phyloP scores from a whole-genome alignment of 2,797 vertebrate genomes.

The Scleropages formosus region DNA sequence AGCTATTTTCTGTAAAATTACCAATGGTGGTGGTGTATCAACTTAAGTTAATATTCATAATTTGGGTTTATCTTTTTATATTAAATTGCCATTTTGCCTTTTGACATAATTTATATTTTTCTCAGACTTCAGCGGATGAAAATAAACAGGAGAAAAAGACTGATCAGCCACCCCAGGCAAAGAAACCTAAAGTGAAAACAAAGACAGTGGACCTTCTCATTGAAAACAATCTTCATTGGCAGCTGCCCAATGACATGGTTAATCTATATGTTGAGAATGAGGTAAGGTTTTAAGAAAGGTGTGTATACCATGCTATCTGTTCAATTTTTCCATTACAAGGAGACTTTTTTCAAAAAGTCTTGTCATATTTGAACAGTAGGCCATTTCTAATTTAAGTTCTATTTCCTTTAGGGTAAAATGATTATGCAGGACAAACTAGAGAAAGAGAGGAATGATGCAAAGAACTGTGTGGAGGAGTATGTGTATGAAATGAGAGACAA shows the following conservation, averaged over 20 bases:
- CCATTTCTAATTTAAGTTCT: neutral
- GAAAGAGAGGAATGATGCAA: constrained; percentile 95
- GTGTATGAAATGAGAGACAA: constrained; percentile 99
- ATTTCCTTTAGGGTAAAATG: constrained; percentile 85
- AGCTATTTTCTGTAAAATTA: too few species aligned
- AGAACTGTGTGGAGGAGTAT: constrained; percentile 94
- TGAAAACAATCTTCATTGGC: constrained; percentile 83
- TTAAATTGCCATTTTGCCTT: too few species aligned
- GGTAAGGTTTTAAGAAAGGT: constrained; percentile 72
- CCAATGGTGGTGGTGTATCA: too few species aligned
- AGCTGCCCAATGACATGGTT: constrained; percentile 82
- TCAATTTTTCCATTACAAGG: too few species aligned
- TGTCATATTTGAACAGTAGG: too few species aligned
- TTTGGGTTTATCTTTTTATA: too few species aligned
- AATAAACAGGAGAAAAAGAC: constrained; percentile 87
- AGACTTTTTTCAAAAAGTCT: too few species aligned
- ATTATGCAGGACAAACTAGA: constrained; percentile 99
- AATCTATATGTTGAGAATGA: constrained; percentile 92
- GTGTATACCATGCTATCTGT: neutral
- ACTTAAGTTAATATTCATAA: too few species aligned
- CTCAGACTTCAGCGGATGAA: neutral
- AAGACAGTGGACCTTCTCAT: constrained; percentile 91
- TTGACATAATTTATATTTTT: too few species aligned
- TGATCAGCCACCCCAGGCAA: constrained; percentile 89
- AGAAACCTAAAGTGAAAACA: constrained; percentile 97